Conservation (phyloP, 2,113 vertebrate genomes). For the Rhadina sibilatrix region DNA sequence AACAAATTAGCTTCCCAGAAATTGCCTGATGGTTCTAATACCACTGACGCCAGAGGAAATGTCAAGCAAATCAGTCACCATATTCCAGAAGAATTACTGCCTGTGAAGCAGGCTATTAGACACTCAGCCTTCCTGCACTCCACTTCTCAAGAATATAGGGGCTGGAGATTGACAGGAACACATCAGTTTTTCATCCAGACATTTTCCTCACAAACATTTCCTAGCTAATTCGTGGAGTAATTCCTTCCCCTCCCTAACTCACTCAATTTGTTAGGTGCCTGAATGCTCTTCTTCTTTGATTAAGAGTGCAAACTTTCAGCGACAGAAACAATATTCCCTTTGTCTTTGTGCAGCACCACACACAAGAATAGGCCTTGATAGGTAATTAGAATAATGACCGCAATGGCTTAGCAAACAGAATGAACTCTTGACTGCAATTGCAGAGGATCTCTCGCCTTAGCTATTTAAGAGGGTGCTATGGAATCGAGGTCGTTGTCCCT, state of each 20-base stretch:
- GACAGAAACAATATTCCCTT: slow-evolving; percentile 33
- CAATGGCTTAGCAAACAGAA: slow-evolving; percentile 45
- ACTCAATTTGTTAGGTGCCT: neutral
- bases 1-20: slow-evolving; percentile 26
- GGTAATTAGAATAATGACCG: slow-evolving; percentile 28
- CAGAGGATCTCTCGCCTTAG: neutral
- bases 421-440: neutral
- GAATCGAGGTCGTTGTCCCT: slow-evolving; percentile 16
- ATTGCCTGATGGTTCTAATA: slow-evolving; percentile 10
- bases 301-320: slow-evolving; percentile 13
- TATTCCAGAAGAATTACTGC: slow-evolving; percentile 25
- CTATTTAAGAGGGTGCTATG: neutral
- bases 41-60: neutral
- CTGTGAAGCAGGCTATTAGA: slow-evolving; percentile 6
- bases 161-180: neutral
- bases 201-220: neutral
- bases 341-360: slow-evolving; percentile 47
- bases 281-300: neutral
- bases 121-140: neutral
- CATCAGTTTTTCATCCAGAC: neutral
- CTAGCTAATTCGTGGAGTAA: neutral
- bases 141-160: neutral
- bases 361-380: neutral
- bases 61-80: slow-evolving; percentile 25
- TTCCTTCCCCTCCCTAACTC: neutral